These are phyloP conservation scores for Saturnia pavonia DNA, from an alignment of 2,888 invertebrate species.

Conservation along the genomic window DNA sequence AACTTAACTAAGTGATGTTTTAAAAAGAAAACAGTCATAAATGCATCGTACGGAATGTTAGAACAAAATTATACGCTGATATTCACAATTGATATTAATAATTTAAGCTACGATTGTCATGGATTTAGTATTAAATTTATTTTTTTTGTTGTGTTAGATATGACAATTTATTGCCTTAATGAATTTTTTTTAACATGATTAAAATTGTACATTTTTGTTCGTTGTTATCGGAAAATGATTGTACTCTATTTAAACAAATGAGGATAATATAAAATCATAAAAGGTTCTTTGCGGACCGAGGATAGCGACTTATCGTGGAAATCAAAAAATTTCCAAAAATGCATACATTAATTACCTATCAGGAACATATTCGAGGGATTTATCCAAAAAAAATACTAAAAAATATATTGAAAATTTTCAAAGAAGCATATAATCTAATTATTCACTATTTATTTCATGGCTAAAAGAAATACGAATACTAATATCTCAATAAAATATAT, in stretches of 20 bases:
- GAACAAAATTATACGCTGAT: constrained; percentile 30
- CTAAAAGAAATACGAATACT: not conserved
- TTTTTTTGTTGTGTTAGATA: constrained; percentile 26
- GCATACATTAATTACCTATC: not conserved
- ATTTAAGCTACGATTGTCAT: constrained; percentile 33
- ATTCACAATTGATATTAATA: constrained; percentile 28
- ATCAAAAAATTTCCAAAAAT: not conserved
- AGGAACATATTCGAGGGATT: constrained; percentile 4
- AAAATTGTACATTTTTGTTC: constrained; percentile 7
- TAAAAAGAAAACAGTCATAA: constrained; percentile 28
- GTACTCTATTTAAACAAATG: constrained; percentile 17
- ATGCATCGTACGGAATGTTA: constrained; percentile 41
- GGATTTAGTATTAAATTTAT: constrained; percentile 36
- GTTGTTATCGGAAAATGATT: constrained; percentile 6
- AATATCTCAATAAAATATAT: not conserved
- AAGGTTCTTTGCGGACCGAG: not conserved
- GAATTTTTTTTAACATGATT: not conserved
- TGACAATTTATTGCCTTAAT: constrained; percentile 39
- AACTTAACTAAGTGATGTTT: constrained; percentile 30
- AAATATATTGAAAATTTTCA: not conserved
- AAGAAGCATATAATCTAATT: not conserved
- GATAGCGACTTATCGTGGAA: not conserved
- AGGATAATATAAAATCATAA: not conserved
- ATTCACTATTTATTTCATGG: not conserved
- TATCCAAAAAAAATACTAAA: not conserved